These are phyloP conservation scores for Machaerirhynchus nigripectus DNA, from an alignment of 2,113 vertebrate genomes.

Conservation along the genomic window DNA sequence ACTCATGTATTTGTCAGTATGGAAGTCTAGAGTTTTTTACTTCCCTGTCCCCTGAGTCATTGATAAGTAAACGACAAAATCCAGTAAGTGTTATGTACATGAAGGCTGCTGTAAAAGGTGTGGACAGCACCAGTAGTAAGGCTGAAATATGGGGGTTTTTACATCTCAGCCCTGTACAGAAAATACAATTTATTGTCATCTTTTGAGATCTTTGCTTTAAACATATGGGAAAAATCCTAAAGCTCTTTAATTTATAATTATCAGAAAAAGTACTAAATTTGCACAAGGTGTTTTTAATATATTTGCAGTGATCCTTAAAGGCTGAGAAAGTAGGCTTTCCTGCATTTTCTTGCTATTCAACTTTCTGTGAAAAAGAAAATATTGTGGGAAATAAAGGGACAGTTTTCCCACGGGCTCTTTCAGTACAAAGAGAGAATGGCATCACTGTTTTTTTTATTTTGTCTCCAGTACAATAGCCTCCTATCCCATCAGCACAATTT, in stretches of 20 bases:
- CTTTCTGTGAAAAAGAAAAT: conserved; percentile 24
- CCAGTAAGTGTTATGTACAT: accelerated
- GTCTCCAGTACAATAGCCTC: conserved; percentile 54
- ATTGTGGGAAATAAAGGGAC: conserved; percentile 53
- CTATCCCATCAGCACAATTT: conserved; percentile 68
- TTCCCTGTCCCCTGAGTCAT: background rate
- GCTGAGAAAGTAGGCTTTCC: background rate
- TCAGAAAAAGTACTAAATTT: background rate
- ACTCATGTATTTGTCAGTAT: background rate
- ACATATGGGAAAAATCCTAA: background rate
- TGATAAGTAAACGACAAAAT: background rate
- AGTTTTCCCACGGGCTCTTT: conserved; percentile 45
- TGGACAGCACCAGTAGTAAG: background rate
- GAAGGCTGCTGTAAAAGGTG: background rate
- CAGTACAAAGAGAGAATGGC: conserved; percentile 36
- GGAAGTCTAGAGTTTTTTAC: background rate
- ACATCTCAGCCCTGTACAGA: background rate
- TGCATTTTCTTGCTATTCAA: background rate
- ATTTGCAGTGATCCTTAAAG: background rate
- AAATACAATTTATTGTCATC: background rate
- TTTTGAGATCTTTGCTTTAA: background rate
- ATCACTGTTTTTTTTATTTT: conserved; percentile 37
- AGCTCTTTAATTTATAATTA: background rate
- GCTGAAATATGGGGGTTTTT: background rate
- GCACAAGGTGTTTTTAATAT: background rate